Evolutionary conservation across 2,113 vertebrate species (phyloP).

Genomic region (Paradoxurus hermaphroditus): DNA sequence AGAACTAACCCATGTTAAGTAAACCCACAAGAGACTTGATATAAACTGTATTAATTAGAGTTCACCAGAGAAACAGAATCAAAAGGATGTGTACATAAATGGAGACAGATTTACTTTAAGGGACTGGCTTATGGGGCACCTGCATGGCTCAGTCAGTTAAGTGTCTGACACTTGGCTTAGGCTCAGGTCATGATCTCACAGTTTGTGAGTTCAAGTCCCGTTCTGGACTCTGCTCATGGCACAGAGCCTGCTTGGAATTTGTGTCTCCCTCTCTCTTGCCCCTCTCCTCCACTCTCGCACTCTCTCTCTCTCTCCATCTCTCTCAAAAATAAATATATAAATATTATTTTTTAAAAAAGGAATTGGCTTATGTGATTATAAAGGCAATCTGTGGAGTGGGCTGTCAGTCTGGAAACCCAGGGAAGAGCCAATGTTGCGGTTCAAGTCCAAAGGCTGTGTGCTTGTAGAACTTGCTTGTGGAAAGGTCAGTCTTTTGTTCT

Average conservation of each 20-base stretch:
- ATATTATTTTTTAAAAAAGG: not conserved
- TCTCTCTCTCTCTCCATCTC: too few relatives aligned
- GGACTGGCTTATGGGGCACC: not conserved
- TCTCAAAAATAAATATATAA: too few relatives aligned
- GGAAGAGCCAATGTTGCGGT: not conserved
- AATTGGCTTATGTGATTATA: not conserved
- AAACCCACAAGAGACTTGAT: constrained; percentile 23
- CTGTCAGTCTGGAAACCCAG: not conserved
- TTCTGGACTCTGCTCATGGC: too few relatives aligned
- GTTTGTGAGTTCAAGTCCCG: too few relatives aligned
- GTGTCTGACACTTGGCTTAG: too few relatives aligned
- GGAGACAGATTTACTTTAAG: not conserved
- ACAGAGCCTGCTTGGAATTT: too few relatives aligned
- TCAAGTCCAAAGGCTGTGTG: not conserved
- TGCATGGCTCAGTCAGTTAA: too few relatives aligned
- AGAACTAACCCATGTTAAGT: constrained; percentile 20
- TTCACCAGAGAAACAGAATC: not conserved
- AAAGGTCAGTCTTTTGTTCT: not conserved
- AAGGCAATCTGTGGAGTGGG: not conserved
- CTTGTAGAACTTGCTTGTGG: not conserved
- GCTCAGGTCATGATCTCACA: too few relatives aligned
- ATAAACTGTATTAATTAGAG: not conserved
- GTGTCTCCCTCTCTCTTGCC: too few relatives aligned
- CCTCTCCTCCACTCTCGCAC: too few relatives aligned
- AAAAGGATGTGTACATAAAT: not conserved